Evolutionary conservation across 2,888 invertebrate species (phyloP).

Genomic region (Mayetiola destructor): DNA sequence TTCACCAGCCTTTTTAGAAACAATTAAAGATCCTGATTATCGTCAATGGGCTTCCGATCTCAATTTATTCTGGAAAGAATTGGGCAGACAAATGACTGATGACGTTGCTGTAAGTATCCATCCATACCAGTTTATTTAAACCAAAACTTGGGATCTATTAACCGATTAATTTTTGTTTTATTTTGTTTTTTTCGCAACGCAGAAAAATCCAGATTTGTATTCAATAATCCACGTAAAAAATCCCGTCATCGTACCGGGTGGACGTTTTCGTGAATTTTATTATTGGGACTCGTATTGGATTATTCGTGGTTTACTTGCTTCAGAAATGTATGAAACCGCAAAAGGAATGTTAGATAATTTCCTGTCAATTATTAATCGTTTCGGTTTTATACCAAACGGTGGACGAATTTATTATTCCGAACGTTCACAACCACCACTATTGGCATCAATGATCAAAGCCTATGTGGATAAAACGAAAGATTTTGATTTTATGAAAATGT

Average conservation of each 20-base stretch:
- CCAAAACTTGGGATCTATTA: background rate
- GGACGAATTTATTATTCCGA: slow-evolving; percentile 74
- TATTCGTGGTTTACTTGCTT: slow-evolving; percentile 68
- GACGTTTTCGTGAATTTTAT: slow-evolving; percentile 75
- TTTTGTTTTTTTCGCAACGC: background rate
- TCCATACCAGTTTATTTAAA: background rate
- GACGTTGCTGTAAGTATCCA: slow-evolving; percentile 38
- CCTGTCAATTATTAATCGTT: slow-evolving; percentile 58
- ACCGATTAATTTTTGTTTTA: background rate
- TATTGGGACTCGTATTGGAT: slow-evolving; percentile 98
- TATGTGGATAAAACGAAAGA: slow-evolving; percentile 63
- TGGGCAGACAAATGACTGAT: slow-evolving; percentile 62
- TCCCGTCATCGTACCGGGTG: slow-evolving; percentile 83
- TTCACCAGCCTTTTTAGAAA: slow-evolving; percentile 54
- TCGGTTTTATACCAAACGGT: slow-evolving; percentile 81
- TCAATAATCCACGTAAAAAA: slow-evolving; percentile 79
- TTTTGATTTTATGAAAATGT: slow-evolving; percentile 46
- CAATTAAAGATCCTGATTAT: slow-evolving; percentile 54
- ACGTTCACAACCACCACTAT: slow-evolving; percentile 68
- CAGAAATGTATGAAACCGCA: slow-evolving; percentile 69
- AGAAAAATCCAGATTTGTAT: slow-evolving; percentile 51
- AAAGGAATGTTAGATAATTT: slow-evolving; percentile 78
- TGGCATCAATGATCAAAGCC: slow-evolving; percentile 68
- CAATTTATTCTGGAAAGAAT: slow-evolving; percentile 56
- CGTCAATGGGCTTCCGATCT: slow-evolving; percentile 58